These are phyloP conservation scores for Drosophila mauritiana DNA, from an alignment of 1,140 invertebrate genomes.

Conservation along the genomic window DNA sequence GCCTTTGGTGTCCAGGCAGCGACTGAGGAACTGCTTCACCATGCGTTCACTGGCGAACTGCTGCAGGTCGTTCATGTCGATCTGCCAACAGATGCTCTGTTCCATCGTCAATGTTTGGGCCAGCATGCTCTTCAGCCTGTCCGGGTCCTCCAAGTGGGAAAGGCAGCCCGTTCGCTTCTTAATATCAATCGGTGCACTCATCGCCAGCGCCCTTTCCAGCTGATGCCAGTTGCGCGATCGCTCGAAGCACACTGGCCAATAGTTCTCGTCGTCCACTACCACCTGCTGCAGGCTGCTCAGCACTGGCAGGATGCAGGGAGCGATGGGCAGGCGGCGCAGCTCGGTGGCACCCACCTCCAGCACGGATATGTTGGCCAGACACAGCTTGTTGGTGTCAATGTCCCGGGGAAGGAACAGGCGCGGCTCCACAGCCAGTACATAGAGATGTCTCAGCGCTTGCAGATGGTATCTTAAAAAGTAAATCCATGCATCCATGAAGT, in stretches of 20 bases:
- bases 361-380: conserved; percentile 90
- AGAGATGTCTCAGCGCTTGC: conserved; percentile 97
- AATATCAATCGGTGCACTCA: conserved; percentile 91
- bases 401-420: conserved; percentile 94
- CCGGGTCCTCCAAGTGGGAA: conserved; percentile 94
- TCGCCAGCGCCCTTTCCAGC: conserved; percentile 89
- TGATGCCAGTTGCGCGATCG: conserved; percentile 93
- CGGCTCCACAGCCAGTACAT: conserved; percentile 96
- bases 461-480: conserved; percentile 89
- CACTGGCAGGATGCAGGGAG: conserved; percentile 95
- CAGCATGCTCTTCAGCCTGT: conserved; percentile 93
- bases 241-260: conserved; percentile 94
- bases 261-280: conserved; percentile 92
- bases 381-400: conserved; percentile 91
- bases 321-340: conserved; percentile 84
- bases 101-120: conserved; percentile 93
- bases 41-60: conserved; percentile 89
- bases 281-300: conserved; percentile 91
- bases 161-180: conserved; percentile 96
- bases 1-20: conserved; percentile 86
- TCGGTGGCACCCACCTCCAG: conserved; percentile 70
- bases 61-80: conserved; percentile 88
- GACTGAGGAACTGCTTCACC: conserved; percentile 88
- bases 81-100: conserved; percentile 85
- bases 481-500: too few relatives aligned